Evolutionary conservation across 64 coral and sea anemone genomes (phyloP).

Genomic region (Stichodactyla helianthus): DNA sequence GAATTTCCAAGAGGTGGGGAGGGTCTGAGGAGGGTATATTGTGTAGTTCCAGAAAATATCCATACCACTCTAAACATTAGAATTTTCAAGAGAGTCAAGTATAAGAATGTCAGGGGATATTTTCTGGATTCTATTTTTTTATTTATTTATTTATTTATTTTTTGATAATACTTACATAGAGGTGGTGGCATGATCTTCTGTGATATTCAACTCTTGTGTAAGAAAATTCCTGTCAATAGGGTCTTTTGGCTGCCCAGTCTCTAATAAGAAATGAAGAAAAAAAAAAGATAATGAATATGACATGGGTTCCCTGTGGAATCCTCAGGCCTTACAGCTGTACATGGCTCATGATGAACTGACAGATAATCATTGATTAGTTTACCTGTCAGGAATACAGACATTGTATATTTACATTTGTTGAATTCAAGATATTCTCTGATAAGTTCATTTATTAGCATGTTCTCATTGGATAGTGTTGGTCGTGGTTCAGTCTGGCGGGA

Average conservation of each 20-base stretch:
- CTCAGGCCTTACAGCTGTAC: no score
- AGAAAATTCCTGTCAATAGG: constrained; percentile 69
- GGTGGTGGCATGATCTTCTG: constrained; percentile 50
- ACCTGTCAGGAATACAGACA: constrained; percentile 94
- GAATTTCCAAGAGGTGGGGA: not conserved
- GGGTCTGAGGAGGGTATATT: not conserved
- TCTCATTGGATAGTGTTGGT: constrained; percentile 92
- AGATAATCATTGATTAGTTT: not conserved
- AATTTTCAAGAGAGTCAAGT: not conserved
- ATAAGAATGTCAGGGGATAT: not conserved
- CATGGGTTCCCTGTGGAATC: no score
- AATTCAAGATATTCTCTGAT: constrained; percentile 94
- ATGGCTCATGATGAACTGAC: no score
- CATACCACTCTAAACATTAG: not conserved
- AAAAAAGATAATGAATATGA: not conserved
- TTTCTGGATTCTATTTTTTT: not conserved
- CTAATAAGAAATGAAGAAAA: constrained; percentile 1
- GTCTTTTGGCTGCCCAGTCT: constrained; percentile 68
- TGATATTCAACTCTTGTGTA: constrained; percentile 65
- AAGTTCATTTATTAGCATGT: constrained; percentile 94
- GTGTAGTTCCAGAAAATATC: not conserved
- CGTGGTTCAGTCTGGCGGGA: constrained; percentile 62
- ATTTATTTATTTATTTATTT: not conserved
- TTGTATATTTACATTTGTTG: constrained; percentile 98
- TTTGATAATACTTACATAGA: constrained; percentile 39